Conservation (phyloP, 2,113 vertebrate genomes). For the Chamaea fasciata region DNA sequence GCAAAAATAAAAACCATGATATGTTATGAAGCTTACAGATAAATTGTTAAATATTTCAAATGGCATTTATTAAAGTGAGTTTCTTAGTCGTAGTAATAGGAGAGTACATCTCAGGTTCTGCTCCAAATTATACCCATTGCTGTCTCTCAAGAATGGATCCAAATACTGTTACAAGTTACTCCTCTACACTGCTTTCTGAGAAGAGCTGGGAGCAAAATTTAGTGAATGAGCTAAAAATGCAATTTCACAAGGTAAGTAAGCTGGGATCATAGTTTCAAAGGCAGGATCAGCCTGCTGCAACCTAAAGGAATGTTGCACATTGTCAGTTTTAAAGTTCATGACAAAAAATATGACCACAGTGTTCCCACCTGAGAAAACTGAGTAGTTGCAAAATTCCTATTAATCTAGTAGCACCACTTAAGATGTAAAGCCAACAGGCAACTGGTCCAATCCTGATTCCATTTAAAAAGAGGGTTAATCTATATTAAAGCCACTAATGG, state of each 20-base stretch:
- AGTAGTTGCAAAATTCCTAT: background rate
- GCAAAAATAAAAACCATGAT: rapidly evolving
- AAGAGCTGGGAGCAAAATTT: background rate
- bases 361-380: background rate
- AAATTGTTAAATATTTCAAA: background rate
- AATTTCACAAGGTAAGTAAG: rapidly evolving
- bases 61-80: background rate
- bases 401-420: background rate
- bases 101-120: background rate
- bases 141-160: background rate
- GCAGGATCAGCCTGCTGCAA: background rate
- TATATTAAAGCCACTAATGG: background rate
- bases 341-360: background rate
- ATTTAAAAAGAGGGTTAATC: background rate
- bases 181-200: background rate
- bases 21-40: background rate
- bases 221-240: background rate
- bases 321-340: background rate
- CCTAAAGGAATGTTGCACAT: background rate
- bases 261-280: background rate
- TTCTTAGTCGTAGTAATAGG: background rate
- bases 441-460: background rate
- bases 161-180: background rate
- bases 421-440: background rate
- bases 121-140: background rate